Percentiles rank a stretch among this genome's conserved stretches.
Evolutionary conservation across 2,797 vertebrate genomes (phyloP).

Genomic region (Xenopus petersii): DNA sequence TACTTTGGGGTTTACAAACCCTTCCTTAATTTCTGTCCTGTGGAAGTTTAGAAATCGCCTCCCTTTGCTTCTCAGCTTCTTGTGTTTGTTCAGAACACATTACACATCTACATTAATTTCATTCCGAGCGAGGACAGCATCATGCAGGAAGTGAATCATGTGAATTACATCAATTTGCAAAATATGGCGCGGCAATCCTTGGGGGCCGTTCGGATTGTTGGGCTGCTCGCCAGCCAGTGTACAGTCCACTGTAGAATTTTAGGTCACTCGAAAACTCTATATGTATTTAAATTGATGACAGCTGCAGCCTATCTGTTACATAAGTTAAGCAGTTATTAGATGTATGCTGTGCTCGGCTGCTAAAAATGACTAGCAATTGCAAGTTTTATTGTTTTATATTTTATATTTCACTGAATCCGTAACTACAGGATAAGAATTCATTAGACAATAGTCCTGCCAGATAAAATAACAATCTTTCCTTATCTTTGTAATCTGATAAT

Average conservation of each 20-base stretch:
- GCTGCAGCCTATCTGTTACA: conserved; percentile 5
- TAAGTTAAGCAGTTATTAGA: conserved; percentile 12
- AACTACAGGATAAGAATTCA: too few species aligned
- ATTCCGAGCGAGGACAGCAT: neutral
- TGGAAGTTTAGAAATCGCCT: neutral
- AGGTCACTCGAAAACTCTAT: conserved; percentile 6
- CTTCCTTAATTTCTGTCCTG: neutral
- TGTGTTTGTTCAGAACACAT: neutral
- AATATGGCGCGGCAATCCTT: neutral
- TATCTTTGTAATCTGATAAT: too few species aligned
- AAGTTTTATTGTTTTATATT: too few species aligned
- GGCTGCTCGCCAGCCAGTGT: neutral
- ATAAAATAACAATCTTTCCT: too few species aligned
- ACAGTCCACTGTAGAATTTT: neutral
- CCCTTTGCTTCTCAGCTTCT: neutral
- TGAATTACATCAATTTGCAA: neutral
- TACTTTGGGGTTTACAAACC: neutral
- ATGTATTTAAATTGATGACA: conserved; percentile 20
- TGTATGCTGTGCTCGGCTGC: neutral
- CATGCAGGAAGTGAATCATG: conserved; percentile 9
- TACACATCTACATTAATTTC: conserved; percentile 4
- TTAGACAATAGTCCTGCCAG: too few species aligned
- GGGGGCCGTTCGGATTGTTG: neutral
- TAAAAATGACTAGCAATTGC: neutral
- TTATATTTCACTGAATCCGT: too few species aligned